Conservation (phyloP, 2,113 vertebrate genomes). For the Calypte anna region DNA sequence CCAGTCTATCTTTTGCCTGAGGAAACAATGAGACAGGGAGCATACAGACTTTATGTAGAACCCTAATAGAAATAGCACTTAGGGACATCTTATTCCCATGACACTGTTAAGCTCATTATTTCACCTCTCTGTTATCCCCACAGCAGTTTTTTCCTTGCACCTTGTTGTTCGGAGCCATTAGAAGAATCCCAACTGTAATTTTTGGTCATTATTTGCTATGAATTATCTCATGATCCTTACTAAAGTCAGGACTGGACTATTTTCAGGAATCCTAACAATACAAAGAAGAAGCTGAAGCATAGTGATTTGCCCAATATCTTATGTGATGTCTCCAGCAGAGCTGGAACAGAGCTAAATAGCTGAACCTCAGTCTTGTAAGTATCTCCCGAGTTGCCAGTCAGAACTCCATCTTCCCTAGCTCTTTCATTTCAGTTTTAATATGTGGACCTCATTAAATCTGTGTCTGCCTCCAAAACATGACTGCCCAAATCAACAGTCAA, state of each 20-base stretch:
- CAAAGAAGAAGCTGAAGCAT: background rate
- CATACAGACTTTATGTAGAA: conserved; percentile 18
- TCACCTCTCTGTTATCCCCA: conserved; percentile 1
- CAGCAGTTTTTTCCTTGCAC: background rate
- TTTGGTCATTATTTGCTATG: conserved; percentile 3
- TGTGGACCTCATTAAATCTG: background rate
- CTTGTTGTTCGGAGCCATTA: background rate
- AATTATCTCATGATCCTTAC: background rate
- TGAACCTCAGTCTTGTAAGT: background rate
- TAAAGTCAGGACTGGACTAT: conserved; percentile 1
- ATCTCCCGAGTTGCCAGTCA: background rate
- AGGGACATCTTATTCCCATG: conserved; percentile 12
- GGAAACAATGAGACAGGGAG: background rate
- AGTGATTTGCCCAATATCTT: background rate
- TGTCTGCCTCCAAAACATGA: background rate
- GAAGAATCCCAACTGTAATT: background rate
- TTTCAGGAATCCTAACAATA: background rate
- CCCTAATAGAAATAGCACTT: conserved; percentile 9
- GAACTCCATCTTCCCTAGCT: background rate
- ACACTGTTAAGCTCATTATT: conserved; percentile 15
- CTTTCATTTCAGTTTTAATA: background rate
- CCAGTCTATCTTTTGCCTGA: conserved; percentile 14
- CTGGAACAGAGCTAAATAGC: background rate
- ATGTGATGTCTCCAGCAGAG: background rate
- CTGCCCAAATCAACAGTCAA: background rate